A percentile compares a stretch with the other conserved stretches of the same genome.
Conservation (phyloP, 2,113 vertebrate species). For the human (Homo sapiens) region GRCh38 chr12:11477001-11477500, state of each 20-base stretch:
- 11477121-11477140: background rate
- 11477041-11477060: background rate
- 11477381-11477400: background rate
- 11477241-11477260: background rate
- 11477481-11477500: background rate
- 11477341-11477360: background rate
- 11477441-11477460: background rate
- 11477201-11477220: background rate
- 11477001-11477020: background rate
- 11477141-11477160: background rate
- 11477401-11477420: background rate
- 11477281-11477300: background rate
- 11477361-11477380: background rate
- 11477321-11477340: background rate
- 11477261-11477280: background rate
- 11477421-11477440: background rate
- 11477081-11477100: background rate
- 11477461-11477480: background rate
- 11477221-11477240: background rate
- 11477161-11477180: background rate
- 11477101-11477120: background rate
- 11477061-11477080: background rate
- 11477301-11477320: background rate
- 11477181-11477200: background rate
- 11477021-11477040: background rate